These are phyloP conservation scores for Ophioninae sp. DNA, from an alignment of 2,888 invertebrate genomes.

Conservation along the genomic window DNA sequence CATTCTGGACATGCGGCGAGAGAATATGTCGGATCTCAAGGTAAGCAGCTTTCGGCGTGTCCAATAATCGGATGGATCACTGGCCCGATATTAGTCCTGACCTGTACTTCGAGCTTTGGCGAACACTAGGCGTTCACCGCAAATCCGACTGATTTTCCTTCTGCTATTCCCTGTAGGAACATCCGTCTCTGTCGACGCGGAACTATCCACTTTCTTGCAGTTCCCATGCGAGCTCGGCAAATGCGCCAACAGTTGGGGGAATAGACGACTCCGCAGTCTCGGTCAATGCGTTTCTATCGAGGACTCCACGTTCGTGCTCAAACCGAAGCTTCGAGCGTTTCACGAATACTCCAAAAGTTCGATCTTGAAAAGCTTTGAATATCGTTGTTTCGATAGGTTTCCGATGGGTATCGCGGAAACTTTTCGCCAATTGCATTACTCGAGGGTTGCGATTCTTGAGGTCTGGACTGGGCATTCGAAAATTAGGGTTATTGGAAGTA, in stretches of 20 bases:
- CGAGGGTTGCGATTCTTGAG: no score
- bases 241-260: background rate
- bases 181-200: conserved; percentile 18
- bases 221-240: background rate
- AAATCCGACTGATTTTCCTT: conserved; percentile 5
- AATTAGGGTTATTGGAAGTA: no score
- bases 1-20: background rate
- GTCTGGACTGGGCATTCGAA: no score
- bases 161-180: conserved; percentile 8
- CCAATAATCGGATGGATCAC: conserved; percentile 22
- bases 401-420: background rate
- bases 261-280: background rate
- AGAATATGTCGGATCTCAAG: conserved; percentile 1
- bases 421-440: background rate
- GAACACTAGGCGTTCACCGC: background rate
- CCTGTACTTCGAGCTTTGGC: background rate
- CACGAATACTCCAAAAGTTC: background rate
- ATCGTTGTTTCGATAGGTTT: background rate
- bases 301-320: background rate
- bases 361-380: background rate
- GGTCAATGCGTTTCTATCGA: background rate
- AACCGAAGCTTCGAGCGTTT: background rate
- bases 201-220: background rate
- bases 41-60: conserved; percentile 24
- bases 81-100: background rate